phyloP scores from a whole-genome alignment of 2,888 invertebrate genomes.

The Cephus pygmeus region DNA sequence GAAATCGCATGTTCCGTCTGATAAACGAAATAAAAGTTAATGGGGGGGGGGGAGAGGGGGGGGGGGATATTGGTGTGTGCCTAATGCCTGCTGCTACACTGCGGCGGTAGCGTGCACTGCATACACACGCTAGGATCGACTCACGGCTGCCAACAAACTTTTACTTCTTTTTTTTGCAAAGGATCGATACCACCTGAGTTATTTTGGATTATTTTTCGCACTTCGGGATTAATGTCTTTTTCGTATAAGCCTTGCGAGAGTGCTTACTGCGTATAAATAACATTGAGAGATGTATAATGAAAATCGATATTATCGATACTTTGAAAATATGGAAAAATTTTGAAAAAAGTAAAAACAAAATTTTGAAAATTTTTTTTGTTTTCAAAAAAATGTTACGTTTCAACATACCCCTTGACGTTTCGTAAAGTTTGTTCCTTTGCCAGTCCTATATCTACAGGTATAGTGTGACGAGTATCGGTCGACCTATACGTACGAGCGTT shows the following conservation, averaged over 20 bases:
- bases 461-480: neutral
- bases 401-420: neutral
- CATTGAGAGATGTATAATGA: neutral
- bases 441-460: neutral
- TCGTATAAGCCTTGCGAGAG: neutral
- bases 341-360: neutral
- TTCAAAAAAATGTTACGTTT: neutral
- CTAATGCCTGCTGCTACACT: constrained; percentile 40
- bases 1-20: constrained; percentile 60
- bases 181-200: constrained; percentile 53
- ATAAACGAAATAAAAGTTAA: constrained; percentile 59
- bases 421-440: neutral
- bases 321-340: neutral
- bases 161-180: constrained; percentile 45
- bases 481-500: neutral
- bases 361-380: no score
- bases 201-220: constrained; percentile 56
- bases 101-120: constrained; percentile 38
- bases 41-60: constrained; percentile 16
- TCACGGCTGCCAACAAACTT: constrained; percentile 41
- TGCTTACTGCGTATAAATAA: neutral
- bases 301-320: neutral
- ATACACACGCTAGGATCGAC: constrained; percentile 30
- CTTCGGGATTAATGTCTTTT: constrained; percentile 3
- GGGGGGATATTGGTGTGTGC: constrained; percentile 43